Percentiles rank a stretch among this genome's conserved stretches.
phyloP scores from a whole-genome alignment of 2,888 invertebrate genomes.

The Phortica magna region DNA sequence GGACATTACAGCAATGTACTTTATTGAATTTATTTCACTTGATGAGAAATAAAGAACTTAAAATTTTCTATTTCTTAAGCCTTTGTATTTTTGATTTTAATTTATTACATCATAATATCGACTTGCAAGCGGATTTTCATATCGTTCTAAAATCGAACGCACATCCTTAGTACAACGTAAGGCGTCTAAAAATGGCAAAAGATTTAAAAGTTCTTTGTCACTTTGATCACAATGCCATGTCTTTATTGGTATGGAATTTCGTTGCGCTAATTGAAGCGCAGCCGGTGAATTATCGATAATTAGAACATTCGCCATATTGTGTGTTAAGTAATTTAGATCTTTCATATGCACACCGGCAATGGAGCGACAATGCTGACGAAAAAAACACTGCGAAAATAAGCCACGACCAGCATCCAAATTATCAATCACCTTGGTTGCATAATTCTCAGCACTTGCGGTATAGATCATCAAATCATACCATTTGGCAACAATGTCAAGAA shows the following conservation, averaged over 20 bases:
- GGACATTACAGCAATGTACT: too few species aligned
- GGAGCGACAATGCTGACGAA: constrained; percentile 55
- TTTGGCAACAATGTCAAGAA: constrained; percentile 49
- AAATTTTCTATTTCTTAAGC: too few species aligned
- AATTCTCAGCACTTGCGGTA: constrained; percentile 58
- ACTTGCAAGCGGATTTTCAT: neutral
- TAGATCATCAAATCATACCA: constrained; percentile 61
- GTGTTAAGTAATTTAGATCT: constrained; percentile 47
- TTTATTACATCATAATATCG: neutral
- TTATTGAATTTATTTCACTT: too few species aligned
- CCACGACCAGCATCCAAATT: constrained; percentile 53
- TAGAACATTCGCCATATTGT: constrained; percentile 45
- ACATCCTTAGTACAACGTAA: constrained; percentile 60
- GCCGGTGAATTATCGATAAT: constrained; percentile 61
- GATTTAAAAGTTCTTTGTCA: constrained; percentile 54
- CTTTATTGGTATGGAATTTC: constrained; percentile 59
- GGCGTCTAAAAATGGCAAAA: constrained; percentile 61
- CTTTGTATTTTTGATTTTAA: neutral
- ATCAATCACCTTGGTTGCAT: constrained; percentile 54
- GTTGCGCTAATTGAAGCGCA: constrained; percentile 53
- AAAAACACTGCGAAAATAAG: constrained; percentile 53
- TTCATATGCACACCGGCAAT: constrained; percentile 40
- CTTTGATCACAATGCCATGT: constrained; percentile 51
- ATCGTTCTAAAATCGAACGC: constrained; percentile 50
- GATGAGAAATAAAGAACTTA: too few species aligned